These are phyloP conservation scores for Zeugodacus cucurbitae DNA, from an alignment of 1,140 invertebrate species.

Conservation along the genomic window DNA sequence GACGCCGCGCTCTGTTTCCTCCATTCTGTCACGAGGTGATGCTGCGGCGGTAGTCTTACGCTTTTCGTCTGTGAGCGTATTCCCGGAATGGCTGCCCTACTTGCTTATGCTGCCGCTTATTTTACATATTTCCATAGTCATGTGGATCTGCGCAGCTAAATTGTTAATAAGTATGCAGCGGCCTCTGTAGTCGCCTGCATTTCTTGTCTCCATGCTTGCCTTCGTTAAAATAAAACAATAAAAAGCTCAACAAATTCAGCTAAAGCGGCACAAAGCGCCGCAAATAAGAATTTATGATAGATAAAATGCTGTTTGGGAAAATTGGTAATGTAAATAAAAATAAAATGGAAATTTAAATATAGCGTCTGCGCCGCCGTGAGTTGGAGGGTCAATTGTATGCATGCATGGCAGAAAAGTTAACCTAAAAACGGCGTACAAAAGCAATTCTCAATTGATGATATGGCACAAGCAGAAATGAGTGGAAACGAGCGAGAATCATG, in stretches of 20 bases:
- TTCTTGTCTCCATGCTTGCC: neutral
- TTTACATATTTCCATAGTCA: slow-evolving; percentile 16
- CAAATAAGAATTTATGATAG: slow-evolving; percentile 30
- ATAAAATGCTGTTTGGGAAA: neutral
- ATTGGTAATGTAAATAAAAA: slow-evolving; percentile 21
- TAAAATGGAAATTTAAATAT: slow-evolving; percentile 35
- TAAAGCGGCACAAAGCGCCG: neutral
- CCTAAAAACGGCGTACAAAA: neutral
- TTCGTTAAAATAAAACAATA: neutral
- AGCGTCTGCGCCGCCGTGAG: neutral
- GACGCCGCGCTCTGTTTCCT: neutral
- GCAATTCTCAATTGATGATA: no score
- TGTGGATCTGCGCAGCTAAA: neutral
- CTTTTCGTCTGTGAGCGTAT: neutral
- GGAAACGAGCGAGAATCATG: neutral
- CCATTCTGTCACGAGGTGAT: neutral
- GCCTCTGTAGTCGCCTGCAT: neutral
- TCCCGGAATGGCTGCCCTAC: neutral
- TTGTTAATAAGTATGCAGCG: slow-evolving; percentile 14
- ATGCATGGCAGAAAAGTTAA: neutral
- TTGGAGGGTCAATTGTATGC: neutral
- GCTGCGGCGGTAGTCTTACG: neutral
- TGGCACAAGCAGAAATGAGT: neutral
- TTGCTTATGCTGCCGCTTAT: neutral
- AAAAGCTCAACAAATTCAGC: neutral